Evolutionary conservation across 2,888 invertebrate species (phyloP), one percentile per base, ranked within the genome.

Genomic region (Agrotis clavis): DNA sequence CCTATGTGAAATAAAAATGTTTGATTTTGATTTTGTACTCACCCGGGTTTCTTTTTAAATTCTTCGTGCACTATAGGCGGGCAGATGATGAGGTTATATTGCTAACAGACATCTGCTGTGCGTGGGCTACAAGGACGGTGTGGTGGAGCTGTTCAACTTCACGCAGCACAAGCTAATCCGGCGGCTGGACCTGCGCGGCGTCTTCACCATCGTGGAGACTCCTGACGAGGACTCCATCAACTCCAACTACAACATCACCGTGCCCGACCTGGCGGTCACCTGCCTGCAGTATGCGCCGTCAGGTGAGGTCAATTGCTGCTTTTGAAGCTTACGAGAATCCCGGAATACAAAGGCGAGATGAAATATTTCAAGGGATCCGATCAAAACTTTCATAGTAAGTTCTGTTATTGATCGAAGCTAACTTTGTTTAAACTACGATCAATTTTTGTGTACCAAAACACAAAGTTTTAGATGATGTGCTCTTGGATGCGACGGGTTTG

Each of bases 231-330:
- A 94, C 77, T 95, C 95, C 3, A 91, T 95, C 64, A 90, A 89
- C 41, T 89, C 90, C 62, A 88, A 90, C 78, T 85, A 78, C 30
- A 90, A 92, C 50, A 79, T 92, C 19, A 88, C 81, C 0, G 81
- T 90, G 18, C 96, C 96, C 0, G 80, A 89, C 11, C 79, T 95
- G 0, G 90, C 91, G 7, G 92, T 92, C 9, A 92, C 95, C 0
- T 95, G 95, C 67, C 84, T 97, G 4, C 95, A 96, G 87, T 97
- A 96, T 90, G 97, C 97, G 0, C 96, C 96, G 0, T 94, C 95
- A 91, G 97, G 97, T 97, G 85, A 79, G 21, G 13, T 57, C 13
- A 14, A 35, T 13, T 30, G 30, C 30, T 30, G 30, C 30, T 30
- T 30, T 30, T 30, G 30, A 30, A 30, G 30, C 30, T 30, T 30